phyloP scores from a whole-genome alignment of 1,140 invertebrate genomes.

The Rhagoletis zephyria region DNA sequence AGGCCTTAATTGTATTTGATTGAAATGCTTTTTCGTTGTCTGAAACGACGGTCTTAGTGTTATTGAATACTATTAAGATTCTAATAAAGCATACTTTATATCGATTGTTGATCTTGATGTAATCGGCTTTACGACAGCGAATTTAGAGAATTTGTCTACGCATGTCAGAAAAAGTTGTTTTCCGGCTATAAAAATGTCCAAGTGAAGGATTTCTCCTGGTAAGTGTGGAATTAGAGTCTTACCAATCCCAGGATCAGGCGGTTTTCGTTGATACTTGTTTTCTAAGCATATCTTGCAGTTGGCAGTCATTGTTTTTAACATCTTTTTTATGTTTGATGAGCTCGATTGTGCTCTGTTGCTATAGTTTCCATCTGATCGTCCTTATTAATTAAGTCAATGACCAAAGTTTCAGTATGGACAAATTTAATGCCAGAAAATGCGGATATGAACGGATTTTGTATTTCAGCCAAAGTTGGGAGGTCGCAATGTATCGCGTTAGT shows the following conservation, averaged over 20 bases:
- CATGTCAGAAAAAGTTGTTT: not conserved
- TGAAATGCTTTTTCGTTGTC: too few species aligned
- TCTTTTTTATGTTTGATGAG: slow-evolving; percentile 35
- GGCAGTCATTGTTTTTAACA: slow-evolving; percentile 10
- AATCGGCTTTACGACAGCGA: slow-evolving; percentile 20
- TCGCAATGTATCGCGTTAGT: slow-evolving; percentile 20
- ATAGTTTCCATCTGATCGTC: slow-evolving; percentile 29
- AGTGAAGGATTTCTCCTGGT: slow-evolving; percentile 36
- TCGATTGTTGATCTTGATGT: slow-evolving; percentile 35
- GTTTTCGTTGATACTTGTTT: slow-evolving; percentile 51
- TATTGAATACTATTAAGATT: not conserved
- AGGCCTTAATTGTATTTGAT: too few species aligned
- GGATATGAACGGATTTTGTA: not conserved
- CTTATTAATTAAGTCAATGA: slow-evolving; percentile 27
- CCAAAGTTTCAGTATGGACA: slow-evolving; percentile 11
- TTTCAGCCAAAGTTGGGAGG: slow-evolving; percentile 1
- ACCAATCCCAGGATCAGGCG: slow-evolving; percentile 41
- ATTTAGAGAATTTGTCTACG: slow-evolving; percentile 39
- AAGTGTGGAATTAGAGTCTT: slow-evolving; percentile 33
- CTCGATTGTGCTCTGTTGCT: slow-evolving; percentile 29
- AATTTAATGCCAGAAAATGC: slow-evolving; percentile 31
- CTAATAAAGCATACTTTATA: slow-evolving; percentile 30
- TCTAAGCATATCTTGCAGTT: slow-evolving; percentile 44
- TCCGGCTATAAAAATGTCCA: not conserved
- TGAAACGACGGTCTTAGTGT: too few species aligned